Conservation (phyloP, 2,113 vertebrate species). For the Centropristis striata region DNA sequence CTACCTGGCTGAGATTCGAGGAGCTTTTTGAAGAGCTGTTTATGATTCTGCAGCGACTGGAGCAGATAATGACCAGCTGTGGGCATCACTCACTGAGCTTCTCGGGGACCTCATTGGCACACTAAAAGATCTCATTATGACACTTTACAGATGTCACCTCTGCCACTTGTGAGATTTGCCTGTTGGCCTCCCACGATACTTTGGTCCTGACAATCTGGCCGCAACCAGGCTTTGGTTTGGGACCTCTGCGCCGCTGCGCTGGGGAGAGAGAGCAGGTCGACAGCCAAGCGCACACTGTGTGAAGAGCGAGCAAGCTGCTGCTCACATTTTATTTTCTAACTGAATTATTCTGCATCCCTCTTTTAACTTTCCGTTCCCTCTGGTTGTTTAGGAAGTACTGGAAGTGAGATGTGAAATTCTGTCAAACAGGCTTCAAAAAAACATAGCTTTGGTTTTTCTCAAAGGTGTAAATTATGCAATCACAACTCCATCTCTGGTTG, state of each 20-base stretch:
- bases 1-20: constrained; percentile 44
- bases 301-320: constrained; percentile 25
- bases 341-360: constrained; percentile 18
- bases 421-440: constrained; percentile 22
- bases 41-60: constrained; percentile 71
- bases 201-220: constrained; percentile 54
- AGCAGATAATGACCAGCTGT: constrained; percentile 80
- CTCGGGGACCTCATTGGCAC: constrained; percentile 69
- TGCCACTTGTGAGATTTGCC: constrained; percentile 61
- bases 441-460: not conserved
- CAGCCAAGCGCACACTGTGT: constrained; percentile 22
- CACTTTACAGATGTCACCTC: constrained; percentile 82
- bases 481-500: not conserved
- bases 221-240: constrained; percentile 35
- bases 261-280: constrained; percentile 12
- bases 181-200: constrained; percentile 47
- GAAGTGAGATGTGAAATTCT: constrained; percentile 28
- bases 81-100: constrained; percentile 65
- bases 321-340: constrained; percentile 24
- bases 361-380: constrained; percentile 36
- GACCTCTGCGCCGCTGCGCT: constrained; percentile 35
- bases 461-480: constrained; percentile 10
- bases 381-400: constrained; percentile 23
- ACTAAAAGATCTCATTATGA: constrained; percentile 77
- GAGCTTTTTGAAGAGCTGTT: constrained; percentile 62